A percentile compares a stretch with the other conserved stretches of the same genome.
These are phyloP conservation scores for Platysternon megacephalum DNA, from an alignment of 2,113 vertebrate genomes.

Conservation along the genomic window DNA sequence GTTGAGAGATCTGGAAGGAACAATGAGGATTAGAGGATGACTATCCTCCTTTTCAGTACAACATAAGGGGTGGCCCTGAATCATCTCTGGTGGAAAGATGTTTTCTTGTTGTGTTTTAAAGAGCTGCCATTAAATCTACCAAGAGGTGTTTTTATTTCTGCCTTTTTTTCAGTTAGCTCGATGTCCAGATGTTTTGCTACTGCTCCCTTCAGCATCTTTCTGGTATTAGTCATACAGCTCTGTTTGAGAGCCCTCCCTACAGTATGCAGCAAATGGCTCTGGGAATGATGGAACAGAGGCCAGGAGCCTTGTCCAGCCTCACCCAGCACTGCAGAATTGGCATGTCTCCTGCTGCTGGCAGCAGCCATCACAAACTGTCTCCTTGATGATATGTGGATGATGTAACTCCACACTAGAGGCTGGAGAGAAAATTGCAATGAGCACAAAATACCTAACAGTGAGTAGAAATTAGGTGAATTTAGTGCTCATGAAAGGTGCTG, in stretches of 20 bases:
- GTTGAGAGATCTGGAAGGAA: neutral
- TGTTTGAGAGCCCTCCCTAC: neutral
- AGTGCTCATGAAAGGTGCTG: neutral
- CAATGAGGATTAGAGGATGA: neutral
- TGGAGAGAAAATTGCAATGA: neutral
- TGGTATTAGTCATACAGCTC: neutral
- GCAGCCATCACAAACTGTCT: neutral
- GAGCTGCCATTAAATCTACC: neutral
- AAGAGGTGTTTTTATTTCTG: neutral
- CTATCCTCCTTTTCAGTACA: neutral
- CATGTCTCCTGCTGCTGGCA: neutral
- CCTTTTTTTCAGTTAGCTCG: neutral
- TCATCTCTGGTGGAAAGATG: neutral
- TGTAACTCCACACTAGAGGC: neutral
- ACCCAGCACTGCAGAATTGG: slow-evolving; percentile 33
- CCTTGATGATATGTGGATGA: neutral
- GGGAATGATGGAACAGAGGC: neutral
- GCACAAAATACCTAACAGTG: neutral
- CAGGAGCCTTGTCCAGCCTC: slow-evolving; percentile 27
- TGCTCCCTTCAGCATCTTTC: neutral
- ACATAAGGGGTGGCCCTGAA: neutral
- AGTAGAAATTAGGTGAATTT: neutral
- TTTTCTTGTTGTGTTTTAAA: neutral
- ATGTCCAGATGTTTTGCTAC: neutral
- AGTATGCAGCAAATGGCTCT: neutral